These are phyloP conservation scores for Rhynchotus rufescens DNA, from an alignment of 2,797 vertebrate genomes.

Conservation along the genomic window DNA sequence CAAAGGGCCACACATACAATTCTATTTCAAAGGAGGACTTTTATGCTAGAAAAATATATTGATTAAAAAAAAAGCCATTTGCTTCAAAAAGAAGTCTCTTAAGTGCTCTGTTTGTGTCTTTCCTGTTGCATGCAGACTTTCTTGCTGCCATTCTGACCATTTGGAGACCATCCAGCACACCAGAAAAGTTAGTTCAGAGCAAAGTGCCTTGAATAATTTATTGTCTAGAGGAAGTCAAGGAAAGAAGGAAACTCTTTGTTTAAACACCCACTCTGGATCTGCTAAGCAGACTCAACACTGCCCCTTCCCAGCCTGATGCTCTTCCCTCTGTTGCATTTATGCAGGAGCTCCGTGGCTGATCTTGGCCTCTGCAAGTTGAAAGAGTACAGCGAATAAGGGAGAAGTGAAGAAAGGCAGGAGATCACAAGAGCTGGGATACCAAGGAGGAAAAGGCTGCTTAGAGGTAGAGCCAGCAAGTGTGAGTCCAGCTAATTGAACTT, in stretches of 20 bases:
- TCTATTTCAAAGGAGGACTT: slow-evolving; percentile 42
- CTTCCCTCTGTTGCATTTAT: not conserved
- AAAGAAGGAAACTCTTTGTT: not conserved
- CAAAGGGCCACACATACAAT: not conserved
- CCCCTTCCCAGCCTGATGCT: not conserved
- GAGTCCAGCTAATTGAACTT: not conserved
- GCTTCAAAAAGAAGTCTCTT: not conserved
- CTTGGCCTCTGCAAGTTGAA: not conserved
- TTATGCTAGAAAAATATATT: not conserved
- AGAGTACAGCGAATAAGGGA: not conserved
- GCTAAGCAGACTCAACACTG: not conserved
- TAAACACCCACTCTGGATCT: not conserved
- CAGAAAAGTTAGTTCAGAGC: not conserved
- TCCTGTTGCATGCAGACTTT: not conserved
- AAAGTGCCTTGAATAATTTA: not conserved
- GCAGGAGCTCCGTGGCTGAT: not conserved
- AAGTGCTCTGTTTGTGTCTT: not conserved
- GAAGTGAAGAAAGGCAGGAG: not conserved
- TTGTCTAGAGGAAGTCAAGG: not conserved
- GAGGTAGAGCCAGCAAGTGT: not conserved
- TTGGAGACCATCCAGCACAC: not conserved
- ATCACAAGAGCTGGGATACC: not conserved
- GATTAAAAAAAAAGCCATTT: not conserved
- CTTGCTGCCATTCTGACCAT: not conserved
- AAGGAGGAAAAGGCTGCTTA: not conserved